Base-by-base conservation (phyloP, 37 sponge, comb jelly and placozoan genomes). In the Hormiphora californensis region DNA sequence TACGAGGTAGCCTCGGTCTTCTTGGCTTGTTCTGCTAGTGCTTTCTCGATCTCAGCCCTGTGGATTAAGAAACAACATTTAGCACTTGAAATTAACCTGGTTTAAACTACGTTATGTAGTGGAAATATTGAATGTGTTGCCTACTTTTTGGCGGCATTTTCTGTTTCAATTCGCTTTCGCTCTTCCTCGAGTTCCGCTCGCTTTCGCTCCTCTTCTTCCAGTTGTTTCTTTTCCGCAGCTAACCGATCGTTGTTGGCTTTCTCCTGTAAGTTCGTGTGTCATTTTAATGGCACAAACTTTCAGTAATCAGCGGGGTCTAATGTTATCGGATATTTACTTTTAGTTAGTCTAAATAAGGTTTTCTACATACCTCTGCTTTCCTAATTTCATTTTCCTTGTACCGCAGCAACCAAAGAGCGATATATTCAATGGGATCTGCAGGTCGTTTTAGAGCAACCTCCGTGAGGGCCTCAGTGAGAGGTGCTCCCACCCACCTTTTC, bases 41-140 rank as follows among this genome's bases (percentile, higher is more conserved):
- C 81, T 73, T 73, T 73, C 46, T 73, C 81, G 1, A 73, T 73
- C 25, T 73, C 81, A 73, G 81, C 81, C 81, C 81, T 73, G 81
- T 23, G 43, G 23, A n/a, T n/a, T n/a, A n/a, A n/a, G n/a, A n/a
- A n/a, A n/a, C n/a, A n/a, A n/a, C n/a, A n/a, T n/a, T n/a, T n/a
- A n/a, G n/a, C n/a, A n/a, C n/a, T n/a, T n/a, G n/a, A n/a, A n/a
- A n/a, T n/a, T n/a, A n/a, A n/a, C n/a, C n/a, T n/a, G n/a, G n/a
- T n/a, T n/a, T n/a, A n/a, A n/a, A n/a, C 9, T 49, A 49, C 9
- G 53, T 17, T 15, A 17, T 17, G 9, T 49, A 49, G 53, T 15
- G 15, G 12, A n/a, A 21, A 59, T 59, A 59, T 23, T 59, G 25
- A 59, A 7, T 59, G 11, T 59, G 25, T 7, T 35, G 35, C 68